Base-by-base conservation (phyloP, 2,888 invertebrate genomes). In the Exocentrus adspersus region DNA sequence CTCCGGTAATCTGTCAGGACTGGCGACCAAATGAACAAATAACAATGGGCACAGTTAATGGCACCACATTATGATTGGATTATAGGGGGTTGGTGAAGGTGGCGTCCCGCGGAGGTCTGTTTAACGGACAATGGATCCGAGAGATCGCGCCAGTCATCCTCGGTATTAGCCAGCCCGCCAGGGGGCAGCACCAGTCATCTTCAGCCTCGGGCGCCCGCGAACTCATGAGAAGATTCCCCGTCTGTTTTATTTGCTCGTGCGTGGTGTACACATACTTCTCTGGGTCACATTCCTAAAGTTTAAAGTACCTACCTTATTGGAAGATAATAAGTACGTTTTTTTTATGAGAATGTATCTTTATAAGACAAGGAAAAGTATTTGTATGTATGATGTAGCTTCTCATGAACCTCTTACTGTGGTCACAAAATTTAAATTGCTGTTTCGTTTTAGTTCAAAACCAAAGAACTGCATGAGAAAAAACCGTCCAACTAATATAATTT, bases 101-200 rank as follows among this genome's bases (percentile, higher is more conserved):
- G 77, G 78, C 72, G 73, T 68, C 77, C 81, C 79, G 73, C 77
- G 75, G 75, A 75, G 73, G 79, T 72, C 79, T 79, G 77, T 79
- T 81, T 81, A 81, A 77, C 76, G 79, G 77, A 80, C 80, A 82
- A 81, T 80, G 72, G 78, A 72, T 71, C 73, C 71, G 72, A 72
- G 77, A 78, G 77, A 79, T 79, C 76, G 69, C 72, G 79, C 80
- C 72, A 80, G 82, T 82, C 82, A 82, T 79, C 75, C 74, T 79
- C 69, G 77, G 79, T 78, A 81, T 82, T 82, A 82, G 79, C 71
- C 65, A 71, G 75, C 71, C 75, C 78, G 64, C 73, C 73, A 76
- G 81, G 80, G 80, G 80, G 78, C 75, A 76, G 73, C 78, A 77
- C 79, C 74, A 81, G 79, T 80, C 79, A 79, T 81, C 76, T 67